Conservation (phyloP, 2,797 vertebrate species). For the Astyanax mexicanus region DNA sequence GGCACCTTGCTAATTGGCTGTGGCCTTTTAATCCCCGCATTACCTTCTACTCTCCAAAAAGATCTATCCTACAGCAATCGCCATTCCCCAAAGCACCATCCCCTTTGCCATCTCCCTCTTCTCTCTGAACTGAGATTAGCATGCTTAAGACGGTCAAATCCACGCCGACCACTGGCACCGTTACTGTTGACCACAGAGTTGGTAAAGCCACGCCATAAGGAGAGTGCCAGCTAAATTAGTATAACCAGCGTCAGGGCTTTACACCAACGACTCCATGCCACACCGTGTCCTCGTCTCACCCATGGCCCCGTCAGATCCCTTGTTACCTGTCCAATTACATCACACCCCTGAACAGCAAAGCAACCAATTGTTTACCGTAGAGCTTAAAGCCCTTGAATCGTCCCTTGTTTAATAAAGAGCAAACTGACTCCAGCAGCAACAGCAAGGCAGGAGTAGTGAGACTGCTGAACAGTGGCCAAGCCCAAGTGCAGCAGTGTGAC, state of each 20-base stretch:
- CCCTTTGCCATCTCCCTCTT: constrained; percentile 6
- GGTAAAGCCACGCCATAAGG: constrained; percentile 67
- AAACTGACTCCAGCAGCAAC: neutral
- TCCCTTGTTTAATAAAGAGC: neutral
- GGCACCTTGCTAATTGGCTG: no score
- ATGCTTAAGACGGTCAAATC: constrained; percentile 58
- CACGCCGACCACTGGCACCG: constrained; percentile 51
- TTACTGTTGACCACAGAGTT: constrained; percentile 65
- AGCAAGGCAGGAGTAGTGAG: constrained; percentile 1
- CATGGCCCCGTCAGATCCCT: neutral
- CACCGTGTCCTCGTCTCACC: neutral
- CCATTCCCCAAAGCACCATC: constrained; percentile 9
- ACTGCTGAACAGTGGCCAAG: constrained; percentile 39
- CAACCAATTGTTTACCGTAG: neutral
- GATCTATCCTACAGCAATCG: neutral
- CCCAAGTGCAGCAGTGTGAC: constrained; percentile 14
- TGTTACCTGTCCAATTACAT: constrained; percentile 8
- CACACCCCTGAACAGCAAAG: neutral
- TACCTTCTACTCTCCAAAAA: neutral
- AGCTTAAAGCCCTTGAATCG: neutral
- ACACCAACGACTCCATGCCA: constrained; percentile 23
- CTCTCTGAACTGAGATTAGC: constrained; percentile 57
- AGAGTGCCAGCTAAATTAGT: constrained; percentile 70
- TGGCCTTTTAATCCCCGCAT: neutral
- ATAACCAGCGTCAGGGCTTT: constrained; percentile 61